Percentiles rank a stretch among this genome's conserved stretches.
These are phyloP conservation scores for Leuctra nigra DNA, from an alignment of 2,888 invertebrate genomes.

Conservation along the genomic window DNA sequence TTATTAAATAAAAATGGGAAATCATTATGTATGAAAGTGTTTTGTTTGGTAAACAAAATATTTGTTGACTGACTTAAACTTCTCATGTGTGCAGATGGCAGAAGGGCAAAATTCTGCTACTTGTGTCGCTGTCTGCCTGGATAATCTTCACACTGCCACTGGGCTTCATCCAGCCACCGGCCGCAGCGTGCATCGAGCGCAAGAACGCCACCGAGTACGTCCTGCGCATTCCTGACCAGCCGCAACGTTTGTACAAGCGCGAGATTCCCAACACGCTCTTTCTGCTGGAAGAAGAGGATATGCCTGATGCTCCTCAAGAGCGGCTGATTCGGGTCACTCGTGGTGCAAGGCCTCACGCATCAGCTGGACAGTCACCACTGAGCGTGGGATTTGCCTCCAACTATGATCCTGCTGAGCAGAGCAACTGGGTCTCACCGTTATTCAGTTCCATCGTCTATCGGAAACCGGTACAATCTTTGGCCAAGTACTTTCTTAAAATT, in stretches of 20 bases:
- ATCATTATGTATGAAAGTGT: no score
- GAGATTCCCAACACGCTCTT: slow-evolving; percentile 13
- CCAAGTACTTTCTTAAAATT: no score
- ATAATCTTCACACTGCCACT: slow-evolving; percentile 94
- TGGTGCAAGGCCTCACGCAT: slow-evolving; percentile 39
- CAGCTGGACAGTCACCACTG: slow-evolving; percentile 62
- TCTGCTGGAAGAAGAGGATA: slow-evolving; percentile 29
- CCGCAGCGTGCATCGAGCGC: slow-evolving; percentile 72
- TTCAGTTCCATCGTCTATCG: slow-evolving; percentile 92
- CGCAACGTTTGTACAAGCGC: slow-evolving; percentile 44
- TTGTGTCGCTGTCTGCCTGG: slow-evolving; percentile 91
- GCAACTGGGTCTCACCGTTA: slow-evolving; percentile 78
- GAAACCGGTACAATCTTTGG: no score
- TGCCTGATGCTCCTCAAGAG: slow-evolving; percentile 27
- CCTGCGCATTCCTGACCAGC: slow-evolving; percentile 49
- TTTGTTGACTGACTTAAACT: no score
- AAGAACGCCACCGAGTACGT: slow-evolving; percentile 58
- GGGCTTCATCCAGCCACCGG: slow-evolving; percentile 91
- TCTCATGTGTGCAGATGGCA: no score
- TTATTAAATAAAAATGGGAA: no score
- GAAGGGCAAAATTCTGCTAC: slow-evolving; percentile 77
- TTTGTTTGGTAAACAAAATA: no score
- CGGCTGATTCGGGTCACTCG: slow-evolving; percentile 37
- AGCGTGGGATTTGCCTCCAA: slow-evolving; percentile 68
- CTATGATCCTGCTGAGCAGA: slow-evolving; percentile 62